These are phyloP conservation scores for Ochropleura leucogaster DNA, from an alignment of 2,888 invertebrate species.

Conservation along the genomic window DNA sequence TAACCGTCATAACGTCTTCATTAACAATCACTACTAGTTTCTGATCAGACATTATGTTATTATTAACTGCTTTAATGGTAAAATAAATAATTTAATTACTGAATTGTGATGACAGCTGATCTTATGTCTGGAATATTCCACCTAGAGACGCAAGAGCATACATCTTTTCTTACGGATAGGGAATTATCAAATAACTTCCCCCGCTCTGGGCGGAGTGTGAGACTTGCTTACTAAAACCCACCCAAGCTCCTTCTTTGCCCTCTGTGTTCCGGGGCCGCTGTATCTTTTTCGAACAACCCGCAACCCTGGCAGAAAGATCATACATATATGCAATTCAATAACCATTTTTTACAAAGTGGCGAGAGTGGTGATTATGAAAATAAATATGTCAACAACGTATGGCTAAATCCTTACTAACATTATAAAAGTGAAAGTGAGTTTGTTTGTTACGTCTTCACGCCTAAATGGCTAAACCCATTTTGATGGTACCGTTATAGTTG, in stretches of 20 bases:
- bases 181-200: too few species aligned
- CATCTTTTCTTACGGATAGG: too few species aligned
- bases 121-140: conserved; percentile 14
- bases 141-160: neutral
- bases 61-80: conserved; percentile 21
- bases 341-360: neutral
- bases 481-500: too few species aligned
- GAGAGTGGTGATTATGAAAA: neutral
- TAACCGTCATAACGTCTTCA: conserved; percentile 7
- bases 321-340: neutral
- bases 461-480: too few species aligned
- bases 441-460: too few species aligned
- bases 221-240: too few species aligned
- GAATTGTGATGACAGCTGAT: neutral
- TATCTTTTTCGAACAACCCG: too few species aligned
- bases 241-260: too few species aligned
- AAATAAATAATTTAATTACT: neutral
- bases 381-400: neutral
- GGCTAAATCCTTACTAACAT: too few species aligned
- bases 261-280: too few species aligned
- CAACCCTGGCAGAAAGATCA: neutral
- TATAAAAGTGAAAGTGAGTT: too few species aligned
- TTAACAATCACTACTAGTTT: conserved; percentile 17
- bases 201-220: too few species aligned
- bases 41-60: conserved; percentile 7